Evolutionary conservation across 1,140 invertebrate species (phyloP).

Genomic region (Periplaneta americana): DNA sequence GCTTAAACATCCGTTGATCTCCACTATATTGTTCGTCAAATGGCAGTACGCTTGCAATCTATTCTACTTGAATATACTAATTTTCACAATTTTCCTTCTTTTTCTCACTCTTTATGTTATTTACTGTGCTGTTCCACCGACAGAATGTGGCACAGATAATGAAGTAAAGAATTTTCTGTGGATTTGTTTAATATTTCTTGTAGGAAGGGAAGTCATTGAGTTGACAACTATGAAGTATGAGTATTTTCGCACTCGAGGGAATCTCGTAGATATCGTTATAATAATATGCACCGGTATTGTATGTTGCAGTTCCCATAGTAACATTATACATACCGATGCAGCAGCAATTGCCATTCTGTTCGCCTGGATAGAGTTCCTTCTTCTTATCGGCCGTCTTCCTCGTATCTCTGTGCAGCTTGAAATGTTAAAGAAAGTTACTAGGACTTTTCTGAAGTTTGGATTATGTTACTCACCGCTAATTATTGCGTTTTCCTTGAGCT

Average conservation of each 20-base stretch:
- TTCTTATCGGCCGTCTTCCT: slow-evolving; percentile 68
- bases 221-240: slow-evolving; percentile 51
- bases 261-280: slow-evolving; percentile 61
- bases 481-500: slow-evolving; percentile 72
- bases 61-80: slow-evolving; percentile 4
- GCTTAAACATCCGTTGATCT: slow-evolving; percentile 72
- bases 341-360: slow-evolving; percentile 63
- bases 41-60: slow-evolving; percentile 58
- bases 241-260: slow-evolving; percentile 61
- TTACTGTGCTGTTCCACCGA: neutral
- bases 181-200: slow-evolving; percentile 39
- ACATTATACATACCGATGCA: slow-evolving; percentile 43
- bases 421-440: slow-evolving; percentile 69
- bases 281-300: slow-evolving; percentile 50
- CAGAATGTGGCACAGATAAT: neutral
- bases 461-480: slow-evolving; percentile 72
- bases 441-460: slow-evolving; percentile 72
- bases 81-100: slow-evolving; percentile 52
- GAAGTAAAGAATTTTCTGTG: slow-evolving; percentile 29
- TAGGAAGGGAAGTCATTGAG: slow-evolving; percentile 62
- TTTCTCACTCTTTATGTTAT: slow-evolving; percentile 60
- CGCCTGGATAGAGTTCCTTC: slow-evolving; percentile 65
- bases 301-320: slow-evolving; percentile 49
- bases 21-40: slow-evolving; percentile 73
- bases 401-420: slow-evolving; percentile 68